phyloP scores from a whole-genome alignment of 2,888 invertebrate species.

The Nomada ferruginata region DNA sequence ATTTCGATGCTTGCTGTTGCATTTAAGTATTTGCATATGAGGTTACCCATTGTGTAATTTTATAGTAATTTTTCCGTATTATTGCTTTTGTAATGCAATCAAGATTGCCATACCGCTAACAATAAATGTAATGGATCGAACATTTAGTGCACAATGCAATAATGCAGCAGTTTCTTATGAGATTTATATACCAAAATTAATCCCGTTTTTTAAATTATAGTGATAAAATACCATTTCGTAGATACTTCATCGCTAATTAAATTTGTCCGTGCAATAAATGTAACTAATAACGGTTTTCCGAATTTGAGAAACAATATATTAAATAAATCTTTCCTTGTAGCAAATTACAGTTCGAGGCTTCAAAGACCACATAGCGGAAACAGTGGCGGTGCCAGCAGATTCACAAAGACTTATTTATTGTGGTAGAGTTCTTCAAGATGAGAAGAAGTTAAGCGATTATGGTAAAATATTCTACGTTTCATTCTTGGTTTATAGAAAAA shows the following conservation, averaged over 20 bases:
- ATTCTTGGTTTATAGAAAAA: neutral
- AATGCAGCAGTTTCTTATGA: neutral
- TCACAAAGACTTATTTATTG: constrained; percentile 96
- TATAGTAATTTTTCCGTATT: neutral
- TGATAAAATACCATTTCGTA: neutral
- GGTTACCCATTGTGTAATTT: neutral
- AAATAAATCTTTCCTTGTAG: constrained; percentile 29
- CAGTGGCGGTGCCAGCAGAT: constrained; percentile 91
- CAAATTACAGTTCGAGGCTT: constrained; percentile 93
- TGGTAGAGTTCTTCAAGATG: constrained; percentile 96
- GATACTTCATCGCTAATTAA: neutral
- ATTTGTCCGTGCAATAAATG: neutral
- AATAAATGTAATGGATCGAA: neutral
- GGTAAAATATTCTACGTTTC: constrained; percentile 85
- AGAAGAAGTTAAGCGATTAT: constrained; percentile 93
- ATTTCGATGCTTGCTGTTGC: neutral
- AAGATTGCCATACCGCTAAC: neutral
- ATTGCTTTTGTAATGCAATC: neutral
- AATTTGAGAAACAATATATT: neutral
- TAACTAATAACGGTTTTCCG: neutral
- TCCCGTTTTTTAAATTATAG: neutral
- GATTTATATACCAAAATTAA: neutral
- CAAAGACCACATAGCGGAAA: constrained; percentile 91
- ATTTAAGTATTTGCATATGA: neutral
- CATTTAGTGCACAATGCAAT: constrained; percentile 1